Evolutionary conservation across 2,888 invertebrate species (phyloP), one percentile per base, ranked within the genome.

Genomic region (Drosophila peninsularis): DNA sequence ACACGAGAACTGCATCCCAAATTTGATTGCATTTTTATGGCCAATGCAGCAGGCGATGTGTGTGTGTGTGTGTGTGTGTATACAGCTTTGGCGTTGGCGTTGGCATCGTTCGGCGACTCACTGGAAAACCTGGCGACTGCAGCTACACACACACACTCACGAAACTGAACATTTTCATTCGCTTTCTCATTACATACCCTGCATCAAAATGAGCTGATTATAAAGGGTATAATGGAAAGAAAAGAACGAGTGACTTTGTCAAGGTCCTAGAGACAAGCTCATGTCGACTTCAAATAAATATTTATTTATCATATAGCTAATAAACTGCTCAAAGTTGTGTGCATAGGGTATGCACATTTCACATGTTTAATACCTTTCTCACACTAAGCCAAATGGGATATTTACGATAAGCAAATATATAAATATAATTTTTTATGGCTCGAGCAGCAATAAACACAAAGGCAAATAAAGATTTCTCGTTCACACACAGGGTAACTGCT

Each of bases 21-120:
- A 67, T 75, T 75, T 79, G 61, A 75, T 75, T 52, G 62, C 75
- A 55, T 62, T 75, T 79, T 79, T 75, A 75, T 79, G 75, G 61
- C 45, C 45, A 58, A 45, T 67, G 68, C 37, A 37, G 71, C n/a
- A 39, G 53, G 11, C 63, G 11, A 36, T 24, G 24, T 27, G 27
- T 27, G n/a, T 6, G 11, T 50, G 0, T 34, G 47, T 32, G 13
- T 34, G 36, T 42, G n/a, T 42, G 10, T 17, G 5, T 49, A 30
- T 19, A 39, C 37, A 14, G 13, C 19, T 44, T 34, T 47, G n/a
- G n/a, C 13, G 47, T n/a, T 21, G 42, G 14, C 30, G 50, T 39
- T 39, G 64, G 30, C 27, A 19, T 34, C 14, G 34, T 27, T 45
- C n/a, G 13, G n/a, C 45, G 56, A 45, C 30, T 44, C 34, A 47